Percentiles rank a stretch among this genome's conserved stretches.
phyloP scores from a whole-genome alignment of 1,140 invertebrate species.

The Caenorhabditis tropicalis region DNA sequence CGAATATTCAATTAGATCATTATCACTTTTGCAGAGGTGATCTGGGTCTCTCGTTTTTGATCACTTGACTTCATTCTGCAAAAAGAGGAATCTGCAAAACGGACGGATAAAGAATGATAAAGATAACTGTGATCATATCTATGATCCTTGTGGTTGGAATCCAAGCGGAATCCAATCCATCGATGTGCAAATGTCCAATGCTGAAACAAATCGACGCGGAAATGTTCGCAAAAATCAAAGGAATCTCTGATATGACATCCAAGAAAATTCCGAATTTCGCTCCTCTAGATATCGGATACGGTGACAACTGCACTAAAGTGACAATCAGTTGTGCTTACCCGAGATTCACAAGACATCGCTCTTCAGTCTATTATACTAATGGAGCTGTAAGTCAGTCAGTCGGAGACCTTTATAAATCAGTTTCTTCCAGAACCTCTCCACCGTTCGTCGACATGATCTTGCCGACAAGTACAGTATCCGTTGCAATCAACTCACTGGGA shows the following conservation, averaged over 20 bases:
- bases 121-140: background rate
- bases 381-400: background rate
- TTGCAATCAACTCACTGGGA: background rate
- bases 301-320: background rate
- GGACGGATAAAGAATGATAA: too few relatives aligned
- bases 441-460: background rate
- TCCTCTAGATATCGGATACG: background rate
- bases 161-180: background rate
- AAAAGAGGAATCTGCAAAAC: too few relatives aligned
- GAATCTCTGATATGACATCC: background rate
- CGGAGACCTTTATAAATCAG: background rate
- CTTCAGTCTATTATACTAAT: background rate
- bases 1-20: too few relatives aligned
- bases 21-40: too few relatives aligned
- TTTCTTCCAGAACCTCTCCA: background rate
- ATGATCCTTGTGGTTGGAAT: background rate
- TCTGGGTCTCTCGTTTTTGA: too few relatives aligned
- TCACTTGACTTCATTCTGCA: too few relatives aligned
- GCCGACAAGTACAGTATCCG: conserved; percentile 16
- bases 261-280: background rate
- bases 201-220: background rate
- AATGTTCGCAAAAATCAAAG: background rate
- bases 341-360: conserved; percentile 4
- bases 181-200: conserved; percentile 2
- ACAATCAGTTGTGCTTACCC: background rate